These are phyloP conservation scores for Trachelus stipa DNA, from an alignment of 2,888 invertebrate genomes.

Conservation along the genomic window DNA sequence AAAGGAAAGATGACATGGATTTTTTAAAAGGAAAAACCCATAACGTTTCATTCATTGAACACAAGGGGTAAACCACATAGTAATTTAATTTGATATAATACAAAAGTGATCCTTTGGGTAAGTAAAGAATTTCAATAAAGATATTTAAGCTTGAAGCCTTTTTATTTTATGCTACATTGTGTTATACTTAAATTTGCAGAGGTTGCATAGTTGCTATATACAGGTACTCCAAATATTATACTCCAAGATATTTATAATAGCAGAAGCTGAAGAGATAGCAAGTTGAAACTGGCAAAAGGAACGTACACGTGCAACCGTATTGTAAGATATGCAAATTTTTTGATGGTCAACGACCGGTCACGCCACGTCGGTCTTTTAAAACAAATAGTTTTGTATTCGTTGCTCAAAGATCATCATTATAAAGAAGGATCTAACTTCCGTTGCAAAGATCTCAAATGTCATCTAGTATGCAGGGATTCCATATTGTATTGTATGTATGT, in stretches of 20 bases:
- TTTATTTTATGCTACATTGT: background rate
- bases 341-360: constrained; percentile 35
- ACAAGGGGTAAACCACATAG: background rate
- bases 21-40: background rate
- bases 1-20: background rate
- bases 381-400: constrained; percentile 29
- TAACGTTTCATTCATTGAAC: background rate
- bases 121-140: background rate
- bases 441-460: background rate
- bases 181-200: background rate
- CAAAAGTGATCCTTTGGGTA: background rate
- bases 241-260: background rate
- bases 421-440: background rate
- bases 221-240: background rate
- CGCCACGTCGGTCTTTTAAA: constrained; percentile 24
- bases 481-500: too few relatives aligned
- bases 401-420: background rate
- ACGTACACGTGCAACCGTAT: constrained; percentile 16
- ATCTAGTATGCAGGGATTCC: background rate
- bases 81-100: background rate
- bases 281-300: background rate
- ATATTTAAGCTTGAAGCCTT: background rate
- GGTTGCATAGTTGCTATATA: background rate
- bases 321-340: constrained; percentile 28
- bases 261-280: background rate